Evolutionary conservation across 1,140 invertebrate species (phyloP), one percentile per base, ranked within the genome.

Genomic region (Mylabris phalerata): DNA sequence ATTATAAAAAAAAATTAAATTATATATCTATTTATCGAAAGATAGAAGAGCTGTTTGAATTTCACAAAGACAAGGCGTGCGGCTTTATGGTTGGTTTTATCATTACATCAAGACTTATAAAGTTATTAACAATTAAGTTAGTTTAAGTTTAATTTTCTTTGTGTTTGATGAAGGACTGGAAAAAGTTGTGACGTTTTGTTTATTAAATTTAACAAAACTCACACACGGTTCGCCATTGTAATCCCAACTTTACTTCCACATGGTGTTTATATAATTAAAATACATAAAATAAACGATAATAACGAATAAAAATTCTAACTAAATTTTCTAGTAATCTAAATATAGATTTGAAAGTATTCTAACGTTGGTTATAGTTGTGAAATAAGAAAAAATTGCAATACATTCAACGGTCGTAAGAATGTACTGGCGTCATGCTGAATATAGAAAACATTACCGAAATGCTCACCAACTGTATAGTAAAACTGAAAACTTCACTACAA

Each of bases 341-440:
- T 52, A 52, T 44, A 52, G 41, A 52, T 43, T 41, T 50, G 50
- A 19, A 52, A 44, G 19, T 26, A 44, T 54, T 54, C 51, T 46
- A 45, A 46, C 27, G 42, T 54, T 54, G 42, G 51, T 32, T 45
- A 46, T 13, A 54, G 51, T 54, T 54, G 19, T 32, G 46, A 45
- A 54, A 44, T 45, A 43, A 54, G 51, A 54, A 54, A 42, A 54
- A 54, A 54, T 45, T 43, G 43, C 25, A 32, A 32, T 44, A 54
- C 51, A 32, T 45, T 54, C 45, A 26, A 24, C 44, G 32, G 42
- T 54, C 38, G 19, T 42, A 19, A 19, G 19, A 19, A 19, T 38
- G 25, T 54, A 27, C 51, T 54, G 51, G 45, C 51, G 51, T 54
- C 51, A 44, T 26, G 32, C 39, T 54, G 51, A 42, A 52, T 52